Base-by-base conservation (phyloP, 2,888 invertebrate genomes). In the Schrankia costaestrigalis region DNA sequence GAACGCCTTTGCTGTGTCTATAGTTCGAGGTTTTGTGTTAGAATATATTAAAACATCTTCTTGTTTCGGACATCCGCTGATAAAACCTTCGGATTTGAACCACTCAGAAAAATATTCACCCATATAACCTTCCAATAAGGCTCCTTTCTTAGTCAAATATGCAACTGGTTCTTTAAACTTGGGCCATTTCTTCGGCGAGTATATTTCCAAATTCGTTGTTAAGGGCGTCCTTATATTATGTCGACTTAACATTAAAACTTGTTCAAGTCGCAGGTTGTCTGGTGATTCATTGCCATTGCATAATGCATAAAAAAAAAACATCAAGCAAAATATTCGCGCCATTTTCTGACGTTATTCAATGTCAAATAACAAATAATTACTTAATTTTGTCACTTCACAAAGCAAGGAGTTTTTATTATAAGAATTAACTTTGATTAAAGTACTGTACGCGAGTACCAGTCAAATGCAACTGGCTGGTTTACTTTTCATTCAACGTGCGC, bases 191-290 rank as follows among this genome's bases (percentile, higher is more conserved):
- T 73, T 67, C 0, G 69, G 43, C 1, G 80, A 57, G 11, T 73
- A 69, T 1, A 35, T 29, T 12, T 62, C 47, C 1, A 81, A 39
- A 12, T 58, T 58, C 1, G 47, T 46, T 0, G 63, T 63, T 9
- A 82, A 45, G 6, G 84, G 82, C 3, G 78, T 66, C 4, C 84
- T 59, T 3, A 83, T 40, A 33, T 75, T 76, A 44, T 84, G 84
- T 11, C 84, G 65, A 17, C 33, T 30, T 10, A 38, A 23, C 9
- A 38, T 17, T 10, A 38, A 12, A 26, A 38, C 38, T 33, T 38
- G 26, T 37, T 56, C 44, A 7, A 57, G 17, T 33, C 49, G 47
- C 0, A 56, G 42, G 27, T 37, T 45, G 30, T 35, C 24, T 1
- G 27, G 12, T 2, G 31, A 12, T 23, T 47, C 28, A 11, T 41